phyloP scores from a whole-genome alignment of 2,797 vertebrate genomes.

The Enteromius unitaeniatus region DNA sequence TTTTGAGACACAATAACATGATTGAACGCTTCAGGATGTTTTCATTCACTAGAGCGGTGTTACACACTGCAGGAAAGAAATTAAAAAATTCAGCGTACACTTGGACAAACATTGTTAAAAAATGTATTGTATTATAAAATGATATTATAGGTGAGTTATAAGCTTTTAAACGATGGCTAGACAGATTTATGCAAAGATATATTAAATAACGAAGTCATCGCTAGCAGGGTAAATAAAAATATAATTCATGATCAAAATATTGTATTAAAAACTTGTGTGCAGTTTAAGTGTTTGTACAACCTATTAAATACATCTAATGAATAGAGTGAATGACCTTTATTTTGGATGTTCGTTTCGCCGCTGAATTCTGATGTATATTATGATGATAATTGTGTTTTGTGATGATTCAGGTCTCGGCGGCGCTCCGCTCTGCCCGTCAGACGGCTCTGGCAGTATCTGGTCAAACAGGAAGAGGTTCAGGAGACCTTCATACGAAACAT shows the following conservation, averaged over 20 bases:
- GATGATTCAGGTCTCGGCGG: slow-evolving; percentile 81
- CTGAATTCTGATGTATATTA: no score
- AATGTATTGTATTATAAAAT: no score
- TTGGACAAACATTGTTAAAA: background rate
- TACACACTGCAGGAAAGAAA: no score
- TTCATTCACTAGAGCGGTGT: no score
- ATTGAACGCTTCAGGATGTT: no score
- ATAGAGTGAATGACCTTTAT: no score
- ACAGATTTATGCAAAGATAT: background rate
- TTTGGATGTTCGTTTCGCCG: no score
- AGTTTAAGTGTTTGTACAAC: no score
- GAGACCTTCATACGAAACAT: slow-evolving; percentile 98
- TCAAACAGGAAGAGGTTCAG: slow-evolving; percentile 94
- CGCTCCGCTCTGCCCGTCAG: slow-evolving; percentile 87
- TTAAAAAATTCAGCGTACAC: background rate
- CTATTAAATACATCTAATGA: no score
- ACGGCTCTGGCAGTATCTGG: slow-evolving; percentile 94
- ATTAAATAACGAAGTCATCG: background rate
- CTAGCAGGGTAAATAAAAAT: background rate
- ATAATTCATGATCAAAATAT: background rate
- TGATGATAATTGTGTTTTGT: background rate
- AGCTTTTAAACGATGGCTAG: background rate
- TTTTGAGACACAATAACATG: no score
- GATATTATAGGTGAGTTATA: background rate
- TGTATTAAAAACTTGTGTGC: no score